Evolutionary conservation across 2,888 invertebrate species (phyloP).

Genomic region (Pristionchus maxplancki): DNA sequence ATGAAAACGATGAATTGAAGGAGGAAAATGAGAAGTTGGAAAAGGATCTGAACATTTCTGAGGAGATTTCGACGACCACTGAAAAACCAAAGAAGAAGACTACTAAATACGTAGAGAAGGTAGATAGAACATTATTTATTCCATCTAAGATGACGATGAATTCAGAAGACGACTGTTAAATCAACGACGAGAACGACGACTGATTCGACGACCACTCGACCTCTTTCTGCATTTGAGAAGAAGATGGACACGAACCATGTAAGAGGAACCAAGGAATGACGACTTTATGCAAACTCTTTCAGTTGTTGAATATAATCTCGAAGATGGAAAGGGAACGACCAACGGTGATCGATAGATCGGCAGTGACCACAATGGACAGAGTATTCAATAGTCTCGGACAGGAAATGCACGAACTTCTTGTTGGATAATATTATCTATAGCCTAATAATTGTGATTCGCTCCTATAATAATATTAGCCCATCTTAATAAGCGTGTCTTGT

Average conservation of each 20-base stretch:
- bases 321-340: constrained; percentile 41
- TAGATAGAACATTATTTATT: background rate
- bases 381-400: constrained; percentile 22
- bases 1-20: background rate
- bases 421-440: background rate
- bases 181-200: background rate
- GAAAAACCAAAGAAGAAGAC: background rate
- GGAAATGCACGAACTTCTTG: constrained; percentile 12
- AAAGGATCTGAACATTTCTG: background rate
- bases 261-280: background rate
- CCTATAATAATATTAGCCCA: background rate
- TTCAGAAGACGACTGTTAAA: background rate
- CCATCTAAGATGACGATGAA: background rate
- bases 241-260: constrained; percentile 35
- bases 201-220: background rate
- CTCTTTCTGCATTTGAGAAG: background rate
- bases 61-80: background rate
- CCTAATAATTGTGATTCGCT: background rate
- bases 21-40: background rate
- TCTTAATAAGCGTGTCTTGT: constrained; percentile 15
- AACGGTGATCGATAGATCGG: background rate
- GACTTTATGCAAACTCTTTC: background rate
- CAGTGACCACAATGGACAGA: background rate
- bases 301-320: constrained; percentile 9
- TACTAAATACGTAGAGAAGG: background rate